Evolutionary conservation across 2,888 invertebrate genomes (phyloP).

Genomic region (Phragmatobia fuliginosa): DNA sequence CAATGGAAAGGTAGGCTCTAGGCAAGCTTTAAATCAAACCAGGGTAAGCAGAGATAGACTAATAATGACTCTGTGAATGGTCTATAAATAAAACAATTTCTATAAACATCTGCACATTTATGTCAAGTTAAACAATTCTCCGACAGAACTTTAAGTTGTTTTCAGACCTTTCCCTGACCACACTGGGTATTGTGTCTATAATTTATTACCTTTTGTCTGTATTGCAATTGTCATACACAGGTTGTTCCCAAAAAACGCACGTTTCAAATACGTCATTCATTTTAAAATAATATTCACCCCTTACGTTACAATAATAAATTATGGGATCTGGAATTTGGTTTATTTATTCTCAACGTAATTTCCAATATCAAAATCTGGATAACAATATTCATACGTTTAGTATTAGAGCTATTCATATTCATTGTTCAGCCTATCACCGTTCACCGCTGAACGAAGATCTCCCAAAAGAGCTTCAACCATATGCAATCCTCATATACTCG

Average conservation of each 20-base stretch:
- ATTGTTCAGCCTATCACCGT: no score
- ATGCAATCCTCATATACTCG: no score
- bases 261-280: neutral
- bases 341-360: no score
- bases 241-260: neutral
- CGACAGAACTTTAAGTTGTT: neutral
- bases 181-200: conserved; percentile 7
- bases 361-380: no score
- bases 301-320: no score
- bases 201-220: conserved; percentile 21
- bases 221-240: conserved; percentile 11
- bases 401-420: no score
- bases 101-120: neutral
- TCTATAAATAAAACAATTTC: neutral
- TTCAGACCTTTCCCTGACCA: conserved; percentile 5
- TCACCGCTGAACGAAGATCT: no score
- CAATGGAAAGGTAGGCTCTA: neutral
- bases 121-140: conserved; percentile 2
- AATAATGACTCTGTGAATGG: neutral
- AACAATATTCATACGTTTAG: no score
- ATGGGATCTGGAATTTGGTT: no score
- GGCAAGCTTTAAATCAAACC: neutral
- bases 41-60: neutral
- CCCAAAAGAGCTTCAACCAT: no score
- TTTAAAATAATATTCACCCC: no score